Conservation (phyloP, 2,113 vertebrate species). For the Bolborhynchus lineola region DNA sequence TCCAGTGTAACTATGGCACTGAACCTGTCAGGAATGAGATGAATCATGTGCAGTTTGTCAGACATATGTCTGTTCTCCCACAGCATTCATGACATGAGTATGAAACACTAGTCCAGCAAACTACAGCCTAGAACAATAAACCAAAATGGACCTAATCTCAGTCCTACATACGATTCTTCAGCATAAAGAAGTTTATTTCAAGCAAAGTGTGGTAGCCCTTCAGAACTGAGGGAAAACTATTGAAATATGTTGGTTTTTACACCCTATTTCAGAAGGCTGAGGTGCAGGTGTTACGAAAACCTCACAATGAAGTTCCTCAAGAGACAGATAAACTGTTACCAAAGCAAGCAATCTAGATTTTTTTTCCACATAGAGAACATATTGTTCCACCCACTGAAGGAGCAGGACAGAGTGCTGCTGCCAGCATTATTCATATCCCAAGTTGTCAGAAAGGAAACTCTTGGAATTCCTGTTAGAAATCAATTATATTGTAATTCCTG, state of each 20-base stretch:
- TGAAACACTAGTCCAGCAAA: neutral
- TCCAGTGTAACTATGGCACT: constrained; percentile 96
- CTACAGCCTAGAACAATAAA: neutral
- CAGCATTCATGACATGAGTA: neutral
- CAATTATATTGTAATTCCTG: neutral
- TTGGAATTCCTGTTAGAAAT: constrained; percentile 35
- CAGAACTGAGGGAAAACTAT: neutral
- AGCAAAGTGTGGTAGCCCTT: neutral
- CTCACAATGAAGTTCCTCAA: neutral
- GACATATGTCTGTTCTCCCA: neutral
- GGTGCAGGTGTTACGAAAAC: constrained; percentile 43
- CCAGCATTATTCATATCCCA: constrained; percentile 55
- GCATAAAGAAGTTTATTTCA: neutral
- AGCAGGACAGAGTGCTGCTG: constrained; percentile 22
- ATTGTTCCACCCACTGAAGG: constrained; percentile 38
- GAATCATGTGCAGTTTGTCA: neutral
- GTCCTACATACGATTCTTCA: neutral
- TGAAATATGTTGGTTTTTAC: constrained; percentile 13
- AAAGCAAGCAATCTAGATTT: neutral
- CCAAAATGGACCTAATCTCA: neutral
- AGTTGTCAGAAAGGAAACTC: constrained; percentile 39
- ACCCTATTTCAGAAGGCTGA: neutral
- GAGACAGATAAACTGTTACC: constrained; percentile 14
- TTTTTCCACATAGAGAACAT: constrained; percentile 51
- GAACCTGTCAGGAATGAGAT: constrained; percentile 77